Base-by-base conservation (phyloP, 2,113 vertebrate species). In the Pelmatolapia mariae region DNA sequence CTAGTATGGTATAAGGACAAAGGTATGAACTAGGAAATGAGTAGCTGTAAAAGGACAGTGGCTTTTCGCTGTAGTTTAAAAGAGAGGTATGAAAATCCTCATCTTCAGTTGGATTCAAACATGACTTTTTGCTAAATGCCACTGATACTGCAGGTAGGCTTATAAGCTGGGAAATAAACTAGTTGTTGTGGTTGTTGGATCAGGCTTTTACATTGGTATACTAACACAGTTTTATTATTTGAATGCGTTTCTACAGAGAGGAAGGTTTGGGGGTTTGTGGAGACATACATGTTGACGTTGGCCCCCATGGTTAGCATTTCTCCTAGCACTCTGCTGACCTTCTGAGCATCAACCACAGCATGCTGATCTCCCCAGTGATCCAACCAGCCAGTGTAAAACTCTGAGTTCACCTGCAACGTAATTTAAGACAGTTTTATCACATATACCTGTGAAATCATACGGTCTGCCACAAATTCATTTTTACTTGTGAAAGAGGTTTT, bases 361-460 rank as follows among this genome's bases (percentile, higher is more conserved):
- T 99, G 98, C 1, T 92, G 94, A 73, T 96, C 97, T 6, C 98
- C 98, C 99, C 99, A 99, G 96, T 99, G 98, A 93, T 99, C 99
- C 97, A 99, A 93, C 98, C 99, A 99, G 50, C 99, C 99, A 0
- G 98, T 98, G 92, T 99, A 99, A 94, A 98, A 99, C 95, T 99
- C 99, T 0, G 99, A 99, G 95, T 99, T 99, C 78, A 99, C 98
- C 99, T 99, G 91, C 5, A 89, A 84, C 15, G 52, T 19, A 29
- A 73, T 76, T 19, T 40, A 36, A 81, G 79, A 68, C 33, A 47
- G 22, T 22, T 54, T 50, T n/a, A 31, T 76, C 26, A 19, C 7
- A 29, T 29, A 19, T 18, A 73, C 68, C 9, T 26, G 40, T 29
- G 15, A 73, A 73, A 73, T 76, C 40, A 47, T 18, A 47, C 0